Conservation (phyloP, 2,888 invertebrate species). For the Pyrrhosoma nymphula region DNA sequence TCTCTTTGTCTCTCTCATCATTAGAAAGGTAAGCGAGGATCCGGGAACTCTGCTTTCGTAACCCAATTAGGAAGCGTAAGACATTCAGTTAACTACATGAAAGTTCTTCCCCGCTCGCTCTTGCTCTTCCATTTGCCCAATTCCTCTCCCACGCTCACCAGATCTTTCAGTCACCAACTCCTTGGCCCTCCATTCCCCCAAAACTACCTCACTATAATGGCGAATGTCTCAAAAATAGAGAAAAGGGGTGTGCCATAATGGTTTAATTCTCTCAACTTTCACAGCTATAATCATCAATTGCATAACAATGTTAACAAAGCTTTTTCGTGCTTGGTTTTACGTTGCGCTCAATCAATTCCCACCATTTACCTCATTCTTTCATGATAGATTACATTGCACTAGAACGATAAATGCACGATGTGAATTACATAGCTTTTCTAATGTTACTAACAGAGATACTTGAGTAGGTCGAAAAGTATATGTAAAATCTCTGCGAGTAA, state of each 20-base stretch:
- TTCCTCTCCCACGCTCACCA: background rate
- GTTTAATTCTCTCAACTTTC: no score
- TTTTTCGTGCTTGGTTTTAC: no score
- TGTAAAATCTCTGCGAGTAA: no score
- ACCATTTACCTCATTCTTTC: no score
- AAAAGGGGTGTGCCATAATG: background rate
- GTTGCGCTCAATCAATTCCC: no score
- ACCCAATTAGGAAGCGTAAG: conserved; percentile 45
- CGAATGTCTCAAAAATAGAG: background rate
- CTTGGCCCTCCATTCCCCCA: background rate
- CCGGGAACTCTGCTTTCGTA: conserved; percentile 32
- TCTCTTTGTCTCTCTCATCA: background rate
- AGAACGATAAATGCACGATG: no score
- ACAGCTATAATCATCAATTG: no score
- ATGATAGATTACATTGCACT: no score
- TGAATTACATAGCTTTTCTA: no score
- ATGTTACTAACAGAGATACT: no score
- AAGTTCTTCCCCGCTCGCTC: background rate
- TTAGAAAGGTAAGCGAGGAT: conserved; percentile 13
- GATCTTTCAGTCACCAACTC: background rate
- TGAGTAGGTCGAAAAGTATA: no score
- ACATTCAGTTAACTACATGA: conserved; percentile 33
- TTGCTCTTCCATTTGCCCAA: background rate
- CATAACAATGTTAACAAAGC: no score
- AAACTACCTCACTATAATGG: background rate